A percentile compares a stretch with the other conserved stretches of the same genome.
These are phyloP conservation scores for Hylaea fasciaria DNA, from an alignment of 2,888 invertebrate species.

Conservation along the genomic window DNA sequence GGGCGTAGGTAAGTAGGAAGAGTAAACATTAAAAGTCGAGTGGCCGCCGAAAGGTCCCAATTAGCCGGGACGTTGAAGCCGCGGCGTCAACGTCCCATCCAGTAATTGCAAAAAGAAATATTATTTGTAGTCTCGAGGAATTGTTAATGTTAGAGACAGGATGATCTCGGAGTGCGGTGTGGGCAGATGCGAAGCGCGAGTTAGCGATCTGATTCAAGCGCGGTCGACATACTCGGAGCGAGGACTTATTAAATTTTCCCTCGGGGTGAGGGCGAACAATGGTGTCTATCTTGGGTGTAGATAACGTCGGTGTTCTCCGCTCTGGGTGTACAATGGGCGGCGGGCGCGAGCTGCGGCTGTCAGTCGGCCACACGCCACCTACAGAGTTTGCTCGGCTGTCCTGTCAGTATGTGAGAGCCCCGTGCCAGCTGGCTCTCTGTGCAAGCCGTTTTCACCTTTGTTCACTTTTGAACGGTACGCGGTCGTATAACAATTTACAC, in stretches of 20 bases:
- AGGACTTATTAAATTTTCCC: slow-evolving; percentile 77
- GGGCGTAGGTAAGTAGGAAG: slow-evolving; percentile 52
- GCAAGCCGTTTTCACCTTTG: slow-evolving; percentile 42
- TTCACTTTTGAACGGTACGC: slow-evolving; percentile 37
- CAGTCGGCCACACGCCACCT: slow-evolving; percentile 62
- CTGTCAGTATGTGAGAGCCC: slow-evolving; percentile 53
- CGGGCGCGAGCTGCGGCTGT: slow-evolving; percentile 59
- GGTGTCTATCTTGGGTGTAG: slow-evolving; percentile 72
- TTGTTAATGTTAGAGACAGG: slow-evolving; percentile 63
- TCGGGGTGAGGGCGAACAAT: slow-evolving; percentile 73
- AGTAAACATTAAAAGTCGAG: slow-evolving; percentile 73
- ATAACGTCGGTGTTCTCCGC: slow-evolving; percentile 72
- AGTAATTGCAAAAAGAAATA: slow-evolving; percentile 79
- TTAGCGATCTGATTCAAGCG: slow-evolving; percentile 61
- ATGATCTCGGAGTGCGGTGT: slow-evolving; percentile 44
- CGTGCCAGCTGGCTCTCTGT: slow-evolving; percentile 43
- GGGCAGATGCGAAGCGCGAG: slow-evolving; percentile 51
- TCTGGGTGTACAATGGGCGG: slow-evolving; percentile 64
- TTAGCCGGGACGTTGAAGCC: slow-evolving; percentile 75
- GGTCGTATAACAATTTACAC: neutral
- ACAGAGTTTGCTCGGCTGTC: slow-evolving; percentile 66
- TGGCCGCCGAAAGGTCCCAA: slow-evolving; percentile 77
- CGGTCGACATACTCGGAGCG: slow-evolving; percentile 64
- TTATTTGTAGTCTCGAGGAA: slow-evolving; percentile 66
- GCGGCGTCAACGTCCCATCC: slow-evolving; percentile 57